These are phyloP conservation scores for Apotomis capreana DNA, from an alignment of 2,888 invertebrate genomes.

Conservation along the genomic window DNA sequence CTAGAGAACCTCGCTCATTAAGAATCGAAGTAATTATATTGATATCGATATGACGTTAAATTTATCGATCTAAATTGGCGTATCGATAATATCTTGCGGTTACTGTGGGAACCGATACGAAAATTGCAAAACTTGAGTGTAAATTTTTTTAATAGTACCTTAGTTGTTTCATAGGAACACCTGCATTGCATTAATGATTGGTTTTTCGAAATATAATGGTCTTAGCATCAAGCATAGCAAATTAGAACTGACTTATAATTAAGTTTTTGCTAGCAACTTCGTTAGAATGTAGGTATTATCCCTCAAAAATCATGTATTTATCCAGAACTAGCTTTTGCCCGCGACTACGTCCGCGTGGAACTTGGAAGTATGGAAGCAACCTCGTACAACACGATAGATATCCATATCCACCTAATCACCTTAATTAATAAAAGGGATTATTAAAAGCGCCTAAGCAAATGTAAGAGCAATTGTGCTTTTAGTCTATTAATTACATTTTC, in stretches of 20 bases:
- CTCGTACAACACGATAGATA: too few relatives aligned
- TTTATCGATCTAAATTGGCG: slow-evolving; percentile 69
- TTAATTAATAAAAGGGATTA: too few relatives aligned
- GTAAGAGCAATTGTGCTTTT: too few relatives aligned
- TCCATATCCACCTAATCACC: too few relatives aligned
- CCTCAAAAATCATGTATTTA: too few relatives aligned
- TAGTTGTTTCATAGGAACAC: slow-evolving; percentile 1
- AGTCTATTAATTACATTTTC: too few relatives aligned
- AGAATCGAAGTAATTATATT: slow-evolving; percentile 50
- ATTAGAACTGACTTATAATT: background rate
- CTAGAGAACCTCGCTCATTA: slow-evolving; percentile 78
- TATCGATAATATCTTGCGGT: slow-evolving; percentile 73
- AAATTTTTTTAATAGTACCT: background rate
- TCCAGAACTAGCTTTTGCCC: too few relatives aligned
- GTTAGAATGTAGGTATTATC: too few relatives aligned
- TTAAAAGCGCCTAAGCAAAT: too few relatives aligned
- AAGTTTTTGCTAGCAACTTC: too few relatives aligned
- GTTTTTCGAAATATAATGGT: background rate
- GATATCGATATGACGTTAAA: slow-evolving; percentile 60
- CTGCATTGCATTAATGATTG: slow-evolving; percentile 12
- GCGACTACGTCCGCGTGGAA: too few relatives aligned
- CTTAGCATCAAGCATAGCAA: background rate
- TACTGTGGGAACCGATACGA: slow-evolving; percentile 67
- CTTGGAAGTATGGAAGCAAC: too few relatives aligned
- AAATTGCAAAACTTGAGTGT: slow-evolving; percentile 25